A percentile compares a stretch with the other conserved stretches of the same genome.
Evolutionary conservation across 2,888 invertebrate species (phyloP).

Genomic region (Ichneumoninae sp.): DNA sequence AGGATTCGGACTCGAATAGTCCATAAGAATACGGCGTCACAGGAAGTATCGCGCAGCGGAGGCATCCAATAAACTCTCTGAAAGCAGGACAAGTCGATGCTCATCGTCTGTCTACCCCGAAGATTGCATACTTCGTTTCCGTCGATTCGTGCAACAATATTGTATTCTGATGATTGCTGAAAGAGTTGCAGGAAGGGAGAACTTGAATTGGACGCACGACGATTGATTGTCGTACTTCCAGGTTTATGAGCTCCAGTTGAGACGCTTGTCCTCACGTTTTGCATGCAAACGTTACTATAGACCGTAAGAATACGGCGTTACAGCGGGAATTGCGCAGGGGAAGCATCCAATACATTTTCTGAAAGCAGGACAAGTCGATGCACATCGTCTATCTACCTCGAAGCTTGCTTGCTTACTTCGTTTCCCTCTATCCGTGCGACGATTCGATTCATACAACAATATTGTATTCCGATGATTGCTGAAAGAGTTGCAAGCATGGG

Average conservation of each 20-base stretch:
- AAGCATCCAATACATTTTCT: constrained; percentile 2
- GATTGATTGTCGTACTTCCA: too few species aligned
- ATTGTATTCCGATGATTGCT: too few species aligned
- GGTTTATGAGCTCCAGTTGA: not conserved
- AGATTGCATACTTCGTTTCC: not conserved
- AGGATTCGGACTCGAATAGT: not conserved
- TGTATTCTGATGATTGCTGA: too few species aligned
- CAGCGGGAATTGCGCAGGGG: not conserved
- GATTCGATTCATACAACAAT: not conserved
- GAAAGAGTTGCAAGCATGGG: too few species aligned
- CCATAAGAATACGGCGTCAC: not conserved
- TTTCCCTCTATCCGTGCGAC: not conserved
- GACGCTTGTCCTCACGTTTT: not conserved
- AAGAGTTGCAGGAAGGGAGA: too few species aligned
- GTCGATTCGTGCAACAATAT: not conserved
- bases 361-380: not conserved
- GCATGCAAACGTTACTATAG: not conserved
- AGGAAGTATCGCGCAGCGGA: not conserved
- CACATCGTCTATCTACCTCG: constrained; percentile 1
- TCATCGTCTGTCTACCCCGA: not conserved
- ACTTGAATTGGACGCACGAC: too few species aligned
- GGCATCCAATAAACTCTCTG: not conserved
- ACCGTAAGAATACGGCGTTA: not conserved
- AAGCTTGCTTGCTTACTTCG: constrained; percentile 2
- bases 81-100: not conserved